These are phyloP conservation scores for Platynereis dumerilii DNA, from an alignment of 2,888 invertebrate genomes.

Conservation along the genomic window DNA sequence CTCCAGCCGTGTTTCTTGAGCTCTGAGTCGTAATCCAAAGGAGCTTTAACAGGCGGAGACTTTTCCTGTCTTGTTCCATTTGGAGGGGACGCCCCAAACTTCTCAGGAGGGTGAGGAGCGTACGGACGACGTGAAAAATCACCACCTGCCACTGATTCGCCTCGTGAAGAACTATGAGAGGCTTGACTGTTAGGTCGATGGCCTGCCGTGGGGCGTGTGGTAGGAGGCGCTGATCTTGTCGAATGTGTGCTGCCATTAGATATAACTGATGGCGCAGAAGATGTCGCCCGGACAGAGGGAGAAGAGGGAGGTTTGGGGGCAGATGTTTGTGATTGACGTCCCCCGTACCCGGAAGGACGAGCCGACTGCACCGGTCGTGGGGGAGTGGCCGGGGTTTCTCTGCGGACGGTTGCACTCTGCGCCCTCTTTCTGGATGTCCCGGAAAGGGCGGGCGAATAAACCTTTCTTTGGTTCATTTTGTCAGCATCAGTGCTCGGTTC, in stretches of 20 bases:
- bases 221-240: too few relatives aligned
- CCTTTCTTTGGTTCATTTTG: too few relatives aligned
- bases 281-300: background rate
- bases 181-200: background rate
- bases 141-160: too few relatives aligned
- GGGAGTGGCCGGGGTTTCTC: background rate
- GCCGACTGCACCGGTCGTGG: slow-evolving; percentile 19
- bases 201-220: too few relatives aligned
- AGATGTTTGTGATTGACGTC: background rate
- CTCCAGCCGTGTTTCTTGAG: slow-evolving; percentile 55
- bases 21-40: slow-evolving; percentile 45
- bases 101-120: slow-evolving; percentile 12
- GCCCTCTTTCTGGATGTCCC: background rate
- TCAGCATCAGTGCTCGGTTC: too few relatives aligned
- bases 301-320: background rate
- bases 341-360: background rate
- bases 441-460: too few relatives aligned
- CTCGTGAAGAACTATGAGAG: background rate
- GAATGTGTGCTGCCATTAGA: too few relatives aligned
- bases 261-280: background rate
- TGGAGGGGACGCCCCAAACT: background rate
- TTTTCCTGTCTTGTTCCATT: background rate
- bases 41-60: background rate
- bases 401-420: slow-evolving; percentile 16
- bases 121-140: background rate